Evolutionary conservation across 2,888 invertebrate species (phyloP).

Genomic region (Aleiodes leptofemur): DNA sequence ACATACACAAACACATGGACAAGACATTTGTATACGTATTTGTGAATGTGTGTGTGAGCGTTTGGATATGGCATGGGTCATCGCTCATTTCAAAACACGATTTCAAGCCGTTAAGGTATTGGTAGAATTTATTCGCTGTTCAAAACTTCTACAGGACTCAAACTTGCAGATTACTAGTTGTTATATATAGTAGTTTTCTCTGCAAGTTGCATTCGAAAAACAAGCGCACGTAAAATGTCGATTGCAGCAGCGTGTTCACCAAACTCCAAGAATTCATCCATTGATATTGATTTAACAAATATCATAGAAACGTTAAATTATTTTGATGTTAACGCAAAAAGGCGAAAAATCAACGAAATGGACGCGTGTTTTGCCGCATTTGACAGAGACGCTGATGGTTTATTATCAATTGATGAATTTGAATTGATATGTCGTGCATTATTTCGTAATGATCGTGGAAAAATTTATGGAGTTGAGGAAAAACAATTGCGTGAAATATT

Average conservation of each 20-base stretch:
- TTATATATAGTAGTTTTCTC: too few species aligned
- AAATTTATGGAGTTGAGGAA: conserved; percentile 86
- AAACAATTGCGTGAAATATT: conserved; percentile 86
- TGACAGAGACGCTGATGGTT: conserved; percentile 93
- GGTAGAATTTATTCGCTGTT: too few species aligned
- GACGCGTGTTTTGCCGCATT: conserved; percentile 94
- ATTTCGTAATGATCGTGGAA: conserved; percentile 90
- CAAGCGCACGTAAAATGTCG: neutral
- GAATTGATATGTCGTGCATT: conserved; percentile 88
- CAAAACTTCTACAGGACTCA: too few species aligned
- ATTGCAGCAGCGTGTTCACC: neutral
- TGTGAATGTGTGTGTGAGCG: too few species aligned
- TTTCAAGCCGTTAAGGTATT: too few species aligned
- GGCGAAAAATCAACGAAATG: conserved; percentile 76
- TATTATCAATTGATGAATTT: conserved; percentile 86
- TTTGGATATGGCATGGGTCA: too few species aligned
- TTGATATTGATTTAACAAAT: conserved; percentile 71
- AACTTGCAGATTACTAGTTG: too few species aligned
- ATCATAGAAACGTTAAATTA: conserved; percentile 74
- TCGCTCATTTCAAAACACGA: too few species aligned
- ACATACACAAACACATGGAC: too few species aligned
- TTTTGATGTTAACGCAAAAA: conserved; percentile 68
- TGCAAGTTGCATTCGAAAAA: neutral
- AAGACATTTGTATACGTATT: too few species aligned
- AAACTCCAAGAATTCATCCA: neutral